Base-by-base conservation (phyloP, 1,140 invertebrate species). In the Acromyrmex heyeri region DNA sequence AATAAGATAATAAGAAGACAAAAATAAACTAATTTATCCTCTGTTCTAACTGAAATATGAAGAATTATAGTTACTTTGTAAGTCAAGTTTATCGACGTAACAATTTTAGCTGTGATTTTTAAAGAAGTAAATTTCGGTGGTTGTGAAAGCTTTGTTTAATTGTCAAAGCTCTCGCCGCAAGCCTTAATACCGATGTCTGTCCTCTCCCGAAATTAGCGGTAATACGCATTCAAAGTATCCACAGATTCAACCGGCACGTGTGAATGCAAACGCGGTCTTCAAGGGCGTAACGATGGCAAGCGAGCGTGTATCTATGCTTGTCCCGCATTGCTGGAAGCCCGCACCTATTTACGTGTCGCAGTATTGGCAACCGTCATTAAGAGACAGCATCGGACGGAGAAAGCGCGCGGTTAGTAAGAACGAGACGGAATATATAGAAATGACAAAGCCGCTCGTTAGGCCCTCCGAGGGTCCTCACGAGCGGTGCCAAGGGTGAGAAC, bases 361-460 rank as follows among this genome's bases (percentile, higher is more conserved):
- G 73, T 90, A 87, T 88, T 90, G 86, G 88, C 85, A 90, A 90
- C 87, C 92, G 90, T 93, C 89, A 93, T 93, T 93, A 93, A 92
- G 92, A 93, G 91, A 77, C 38, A 90, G 79, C 64, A 61, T 87
- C 76, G 78, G 21, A 78, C 27, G 57, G 57, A 72, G 76, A 24
- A 69, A 10, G 24, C 27, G 65, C 57, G 44, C n/a, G 65, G 14
- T 18, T 30, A 16, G 57, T 50, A 72, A 89, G 88, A 87, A 62
- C 65, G 81, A 90, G 85, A 83, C 27, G 85, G 82, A 82, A 87
- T 87, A 86, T 86, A 91, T 87, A 93, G 92, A 93, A 91, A 95
- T 94, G 93, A 94, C 94, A 94, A 94, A 94, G 94, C 93, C 91
- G 93, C 93, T 94, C 94, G 94, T 95, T 94, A 95, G 94, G 94